Percentiles rank a stretch among this genome's conserved stretches.
Evolutionary conservation across 2,797 vertebrate species (phyloP).

Genomic region (Cichlasoma orientale): DNA sequence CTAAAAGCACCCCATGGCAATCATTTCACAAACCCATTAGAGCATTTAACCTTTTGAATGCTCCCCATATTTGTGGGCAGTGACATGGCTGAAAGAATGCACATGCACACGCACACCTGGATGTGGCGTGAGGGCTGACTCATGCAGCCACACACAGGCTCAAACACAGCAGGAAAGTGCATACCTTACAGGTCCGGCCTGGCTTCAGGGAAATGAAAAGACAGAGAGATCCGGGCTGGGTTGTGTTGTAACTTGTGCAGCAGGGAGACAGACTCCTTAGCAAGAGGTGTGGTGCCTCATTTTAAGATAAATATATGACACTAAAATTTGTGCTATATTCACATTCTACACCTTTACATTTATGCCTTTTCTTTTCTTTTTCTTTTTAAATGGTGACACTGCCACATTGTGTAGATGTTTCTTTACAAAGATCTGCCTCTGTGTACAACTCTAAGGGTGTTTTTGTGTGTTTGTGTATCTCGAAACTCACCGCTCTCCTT

Average conservation of each 20-base stretch:
- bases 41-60: constrained; percentile 43
- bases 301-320: not conserved
- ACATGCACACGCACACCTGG: not conserved
- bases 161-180: constrained; percentile 1
- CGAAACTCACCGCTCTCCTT: constrained; percentile 89
- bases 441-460: not conserved
- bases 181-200: constrained; percentile 13
- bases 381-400: not conserved
- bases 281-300: not conserved
- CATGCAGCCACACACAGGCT: not conserved
- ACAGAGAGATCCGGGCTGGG: constrained; percentile 2
- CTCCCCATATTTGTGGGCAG: constrained; percentile 40
- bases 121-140: not conserved
- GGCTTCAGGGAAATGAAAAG: constrained; percentile 19
- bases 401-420: not conserved
- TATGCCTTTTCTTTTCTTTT: not conserved
- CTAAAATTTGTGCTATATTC: not conserved
- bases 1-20: not conserved
- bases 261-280: constrained; percentile 21
- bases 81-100: constrained; percentile 28
- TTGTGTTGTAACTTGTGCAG: constrained; percentile 56
- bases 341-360: not conserved
- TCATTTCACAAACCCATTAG: constrained; percentile 51
- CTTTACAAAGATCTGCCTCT: not conserved
- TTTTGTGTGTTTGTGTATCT: not conserved